Evolutionary conservation across 2,888 invertebrate genomes (phyloP).

Genomic region (Malthinus flaveolus): DNA sequence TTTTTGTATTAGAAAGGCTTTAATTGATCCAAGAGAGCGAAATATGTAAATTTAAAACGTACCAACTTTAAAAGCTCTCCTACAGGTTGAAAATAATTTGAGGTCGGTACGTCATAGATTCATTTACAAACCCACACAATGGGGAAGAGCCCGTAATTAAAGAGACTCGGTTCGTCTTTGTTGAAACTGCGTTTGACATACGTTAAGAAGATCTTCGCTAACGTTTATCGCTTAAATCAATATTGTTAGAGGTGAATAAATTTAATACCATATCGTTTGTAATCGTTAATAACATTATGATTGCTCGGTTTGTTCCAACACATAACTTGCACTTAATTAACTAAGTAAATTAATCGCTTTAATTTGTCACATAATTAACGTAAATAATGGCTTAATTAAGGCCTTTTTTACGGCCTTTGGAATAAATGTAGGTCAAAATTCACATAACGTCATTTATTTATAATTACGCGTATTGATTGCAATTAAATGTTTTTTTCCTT

Average conservation of each 20-base stretch:
- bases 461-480: too few species aligned
- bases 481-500: too few species aligned
- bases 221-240: slow-evolving; percentile 14
- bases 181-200: slow-evolving; percentile 9
- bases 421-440: too few species aligned
- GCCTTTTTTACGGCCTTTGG: too few species aligned
- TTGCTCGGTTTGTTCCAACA: neutral
- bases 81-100: neutral
- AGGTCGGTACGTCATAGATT: slow-evolving; percentile 9
- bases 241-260: slow-evolving; percentile 8
- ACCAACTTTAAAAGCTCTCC: neutral
- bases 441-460: too few species aligned
- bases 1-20: too few species aligned
- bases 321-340: neutral
- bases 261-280: slow-evolving; percentile 2
- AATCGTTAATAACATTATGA: slow-evolving; percentile 1
- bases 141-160: slow-evolving; percentile 17
- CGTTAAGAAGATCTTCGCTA: slow-evolving; percentile 8
- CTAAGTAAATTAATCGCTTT: too few species aligned
- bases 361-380: too few species aligned
- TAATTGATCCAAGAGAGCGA: too few species aligned
- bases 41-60: too few species aligned
- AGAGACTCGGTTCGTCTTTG: slow-evolving; percentile 11
- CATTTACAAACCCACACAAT: slow-evolving; percentile 18
- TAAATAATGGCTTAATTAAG: too few species aligned